phyloP scores from a whole-genome alignment of 1,140 invertebrate species.

The Cyrtorhinus lividipennis region DNA sequence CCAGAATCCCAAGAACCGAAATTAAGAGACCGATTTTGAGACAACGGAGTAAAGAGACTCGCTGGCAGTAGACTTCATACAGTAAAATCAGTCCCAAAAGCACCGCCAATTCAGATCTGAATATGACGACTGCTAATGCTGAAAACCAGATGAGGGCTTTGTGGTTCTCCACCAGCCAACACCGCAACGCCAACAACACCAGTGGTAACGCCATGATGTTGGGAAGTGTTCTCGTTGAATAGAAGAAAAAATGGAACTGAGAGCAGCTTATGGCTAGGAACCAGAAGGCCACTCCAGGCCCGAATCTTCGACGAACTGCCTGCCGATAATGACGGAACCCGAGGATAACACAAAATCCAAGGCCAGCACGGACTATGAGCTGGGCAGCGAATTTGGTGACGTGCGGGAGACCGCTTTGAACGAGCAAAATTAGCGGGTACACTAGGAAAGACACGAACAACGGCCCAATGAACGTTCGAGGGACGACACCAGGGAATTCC shows the following conservation, averaged over 20 bases:
- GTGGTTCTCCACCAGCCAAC: constrained; percentile 67
- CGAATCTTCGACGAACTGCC: constrained; percentile 60
- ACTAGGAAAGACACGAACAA: constrained; percentile 65
- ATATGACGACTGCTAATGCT: constrained; percentile 76
- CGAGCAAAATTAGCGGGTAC: constrained; percentile 56
- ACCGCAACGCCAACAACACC: constrained; percentile 75
- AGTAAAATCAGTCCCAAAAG: constrained; percentile 77
- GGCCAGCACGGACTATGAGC: constrained; percentile 63
- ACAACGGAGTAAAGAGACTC: constrained; percentile 35
- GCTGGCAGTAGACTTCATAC: constrained; percentile 49
- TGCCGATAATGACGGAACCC: constrained; percentile 57
- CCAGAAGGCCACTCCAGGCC: constrained; percentile 61
- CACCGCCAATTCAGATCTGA: constrained; percentile 76
- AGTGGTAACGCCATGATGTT: constrained; percentile 89
- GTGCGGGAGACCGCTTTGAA: constrained; percentile 38
- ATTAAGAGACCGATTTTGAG: constrained; percentile 55
- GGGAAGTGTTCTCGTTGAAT: constrained; percentile 82
- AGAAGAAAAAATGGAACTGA: constrained; percentile 98
- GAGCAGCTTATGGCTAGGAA: constrained; percentile 69
- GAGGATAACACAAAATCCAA: constrained; percentile 59
- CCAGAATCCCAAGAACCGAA: constrained; percentile 47
- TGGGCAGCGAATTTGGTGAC: constrained; percentile 79
- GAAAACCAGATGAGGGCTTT: constrained; percentile 66
- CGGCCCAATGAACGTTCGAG: constrained; percentile 89
- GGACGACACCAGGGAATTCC: constrained; percentile 96